Base-by-base conservation (phyloP, 2,888 invertebrate genomes). In the Ectobius pallidus region DNA sequence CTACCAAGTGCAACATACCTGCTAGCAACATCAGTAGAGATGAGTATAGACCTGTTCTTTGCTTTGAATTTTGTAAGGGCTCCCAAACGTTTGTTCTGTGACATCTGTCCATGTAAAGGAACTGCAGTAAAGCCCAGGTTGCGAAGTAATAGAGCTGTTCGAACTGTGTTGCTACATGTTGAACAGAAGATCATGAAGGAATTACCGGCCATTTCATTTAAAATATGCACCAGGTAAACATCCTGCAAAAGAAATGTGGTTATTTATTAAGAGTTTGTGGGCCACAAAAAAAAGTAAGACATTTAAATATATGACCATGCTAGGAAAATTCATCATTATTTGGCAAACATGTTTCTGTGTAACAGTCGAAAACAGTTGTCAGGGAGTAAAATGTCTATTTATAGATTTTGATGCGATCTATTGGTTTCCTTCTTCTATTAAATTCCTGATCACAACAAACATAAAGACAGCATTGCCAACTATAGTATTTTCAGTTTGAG, bases 101-200 rank as follows among this genome's bases (percentile, higher is more conserved):
- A 92, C 97, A 99, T 97, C 85, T 99, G 97, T 0, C 99, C 99
- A 83, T 99, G 97, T n/a, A 99, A 86, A 0, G 99, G 98, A 63
- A 99, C 95, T 0, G 98, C 99, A 1, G 93, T 91, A 74, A 99
- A 88, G 7, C 99, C 98, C 14, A 99, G 87, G 81, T 94, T 93
- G 63, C 98, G 87, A 74, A 99, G 85, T 83, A 99, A 88, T 44
- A 98, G 85, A 0, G 98, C 96, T 0, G 93, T 91, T 73, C 96
- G 89, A 75, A 97, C 90, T 0, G 98, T 96, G 80, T 94, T 93
- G 73, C 93, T 95, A 82, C 99, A 99, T 0, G 99, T 99, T 55
- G 93, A 89, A 82, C 97, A 97, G 84, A 99, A 99, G 78, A 99
- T 93, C 89, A 99, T 99, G 81, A 96, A 95, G 77, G 95, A 94